Base-by-base conservation (phyloP, 2,797 vertebrate genomes). In the Podarcis siculus region DNA sequence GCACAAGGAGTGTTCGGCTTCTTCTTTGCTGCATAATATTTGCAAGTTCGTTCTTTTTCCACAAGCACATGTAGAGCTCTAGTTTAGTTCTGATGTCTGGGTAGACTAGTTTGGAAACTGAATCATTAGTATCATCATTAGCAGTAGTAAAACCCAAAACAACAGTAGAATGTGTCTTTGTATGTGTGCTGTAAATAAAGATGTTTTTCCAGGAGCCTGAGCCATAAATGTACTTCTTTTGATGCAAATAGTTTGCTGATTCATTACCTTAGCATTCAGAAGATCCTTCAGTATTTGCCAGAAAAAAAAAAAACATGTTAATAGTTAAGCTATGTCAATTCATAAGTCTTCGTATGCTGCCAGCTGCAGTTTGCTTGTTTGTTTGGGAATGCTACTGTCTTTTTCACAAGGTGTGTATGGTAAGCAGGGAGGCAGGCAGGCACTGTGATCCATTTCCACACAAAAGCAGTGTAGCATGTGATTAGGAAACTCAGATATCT, bases 201-300 rank as follows among this genome's bases (percentile, higher is more conserved):
- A 35, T 72, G 75, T 88, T 27, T 42, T 79, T 45, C 35, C 10
- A 25, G 27, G 23, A 88, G 5, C 35, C 15, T 45, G 30, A 72
- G 79, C 77, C 30, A 73, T 71, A 84, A 72, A 64, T 73, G 37
- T 78, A 69, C 4, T 77, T n/a, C 9, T 88, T 88, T 32, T 55
- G 61, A 87, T 87, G 69, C 66, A 79, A 88, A 84, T 84, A 5
- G 42, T 61, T 79, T 64, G 35, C 35, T 84, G 30, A 45, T 58
- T 88, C 67, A 17, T 88, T 88, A 27, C n/a, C 2, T 19, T 69
- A 78, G 73, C 32, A 83, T 79, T 79, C 42, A 35, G 15, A 42
- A 76, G n/a, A 35, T 87, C 15, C n/a, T 82, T 35, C 42, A 27
- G 21, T 75, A 45, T 25, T 61, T 69, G 69, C 37, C 27, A 71